Conservation (phyloP, 2,113 vertebrate genomes). For the Cynopterus brachyotis region DNA sequence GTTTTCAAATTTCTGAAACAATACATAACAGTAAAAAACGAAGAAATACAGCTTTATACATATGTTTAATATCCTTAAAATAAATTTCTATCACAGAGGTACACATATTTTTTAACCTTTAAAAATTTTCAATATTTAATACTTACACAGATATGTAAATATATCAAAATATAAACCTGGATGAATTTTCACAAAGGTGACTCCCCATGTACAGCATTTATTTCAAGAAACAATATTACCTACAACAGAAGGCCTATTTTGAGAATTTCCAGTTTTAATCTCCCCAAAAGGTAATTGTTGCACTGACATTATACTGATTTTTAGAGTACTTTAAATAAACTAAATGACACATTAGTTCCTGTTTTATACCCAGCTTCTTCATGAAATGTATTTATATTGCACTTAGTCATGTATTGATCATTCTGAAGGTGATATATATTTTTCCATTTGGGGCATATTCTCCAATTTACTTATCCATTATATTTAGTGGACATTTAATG, state of each 20-base stretch:
- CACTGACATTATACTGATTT: neutral
- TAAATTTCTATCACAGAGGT: neutral
- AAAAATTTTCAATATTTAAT: neutral
- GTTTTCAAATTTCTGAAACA: neutral
- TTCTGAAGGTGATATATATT: neutral
- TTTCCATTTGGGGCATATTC: neutral
- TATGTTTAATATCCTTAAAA: neutral
- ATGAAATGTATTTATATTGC: neutral
- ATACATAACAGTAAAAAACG: neutral
- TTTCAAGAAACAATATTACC: neutral
- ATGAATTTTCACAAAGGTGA: neutral
- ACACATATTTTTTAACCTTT: neutral
- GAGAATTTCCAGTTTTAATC: neutral
- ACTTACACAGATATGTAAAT: neutral
- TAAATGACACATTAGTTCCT: neutral
- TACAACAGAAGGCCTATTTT: neutral
- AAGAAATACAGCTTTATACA: neutral
- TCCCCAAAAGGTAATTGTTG: neutral
- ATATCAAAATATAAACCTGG: neutral
- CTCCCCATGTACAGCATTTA: neutral
- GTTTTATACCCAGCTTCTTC: neutral
- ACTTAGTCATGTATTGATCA: neutral
- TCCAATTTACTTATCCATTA: neutral
- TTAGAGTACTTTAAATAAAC: neutral
- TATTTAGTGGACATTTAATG: neutral